These are phyloP conservation scores for Peromyscus leucopus DNA, from an alignment of 2,113 vertebrate genomes.

Conservation along the genomic window DNA sequence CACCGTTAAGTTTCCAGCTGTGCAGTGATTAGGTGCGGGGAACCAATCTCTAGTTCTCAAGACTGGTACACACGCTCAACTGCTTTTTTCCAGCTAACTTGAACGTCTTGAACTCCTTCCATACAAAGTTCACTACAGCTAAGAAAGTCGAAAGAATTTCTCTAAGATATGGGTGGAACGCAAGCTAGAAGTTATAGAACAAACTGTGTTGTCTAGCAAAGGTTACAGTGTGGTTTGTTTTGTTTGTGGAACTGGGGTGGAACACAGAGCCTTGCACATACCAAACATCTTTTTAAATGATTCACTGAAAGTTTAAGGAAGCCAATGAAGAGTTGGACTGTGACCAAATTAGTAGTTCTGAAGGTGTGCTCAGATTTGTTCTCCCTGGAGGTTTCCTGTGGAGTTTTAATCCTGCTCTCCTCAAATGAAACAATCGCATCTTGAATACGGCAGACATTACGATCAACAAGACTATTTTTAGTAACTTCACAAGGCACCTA, in stretches of 20 bases:
- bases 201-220: background rate
- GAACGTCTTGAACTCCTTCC: background rate
- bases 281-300: background rate
- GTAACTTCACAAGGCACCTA: conserved; percentile 30
- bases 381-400: background rate
- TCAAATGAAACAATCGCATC: conserved; percentile 35
- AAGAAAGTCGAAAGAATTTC: background rate
- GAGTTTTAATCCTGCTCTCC: background rate
- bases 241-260: background rate
- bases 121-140: conserved; percentile 1
- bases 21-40: background rate
- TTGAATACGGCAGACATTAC: background rate
- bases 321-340: background rate
- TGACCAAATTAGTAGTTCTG: background rate
- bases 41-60: no score
- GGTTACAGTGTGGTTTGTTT: background rate
- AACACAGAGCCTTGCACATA: background rate
- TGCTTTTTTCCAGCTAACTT: background rate
- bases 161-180: background rate
- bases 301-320: background rate
- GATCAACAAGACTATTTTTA: conserved; percentile 57
- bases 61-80: background rate
- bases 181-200: conserved; percentile 21
- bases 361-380: conserved; percentile 8
- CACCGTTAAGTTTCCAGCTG: background rate